These are phyloP conservation scores for Heliothis subflexa DNA, from an alignment of 1,140 invertebrate species.

Conservation along the genomic window DNA sequence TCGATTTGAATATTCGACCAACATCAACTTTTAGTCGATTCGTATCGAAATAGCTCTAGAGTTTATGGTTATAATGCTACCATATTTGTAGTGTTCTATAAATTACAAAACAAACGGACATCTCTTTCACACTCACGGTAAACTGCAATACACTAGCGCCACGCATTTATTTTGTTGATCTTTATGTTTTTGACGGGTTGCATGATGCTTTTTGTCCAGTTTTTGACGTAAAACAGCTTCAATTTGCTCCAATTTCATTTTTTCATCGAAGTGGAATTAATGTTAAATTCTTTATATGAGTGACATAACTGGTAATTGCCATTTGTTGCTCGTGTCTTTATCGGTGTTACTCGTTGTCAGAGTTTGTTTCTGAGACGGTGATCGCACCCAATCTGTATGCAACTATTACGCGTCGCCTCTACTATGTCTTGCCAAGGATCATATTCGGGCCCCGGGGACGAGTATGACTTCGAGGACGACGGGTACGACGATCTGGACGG, in stretches of 20 bases:
- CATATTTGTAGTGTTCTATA: neutral
- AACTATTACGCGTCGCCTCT: slow-evolving; percentile 83
- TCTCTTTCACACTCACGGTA: slow-evolving; percentile 58
- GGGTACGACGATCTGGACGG: slow-evolving; percentile 84
- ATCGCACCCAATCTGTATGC: slow-evolving; percentile 82
- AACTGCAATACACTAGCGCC: slow-evolving; percentile 32
- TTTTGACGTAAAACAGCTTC: slow-evolving; percentile 82
- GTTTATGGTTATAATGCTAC: slow-evolving; percentile 60
- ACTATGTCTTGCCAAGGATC: slow-evolving; percentile 86
- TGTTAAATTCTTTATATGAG: slow-evolving; percentile 75
- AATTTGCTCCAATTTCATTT: slow-evolving; percentile 76
- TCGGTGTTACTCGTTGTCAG: slow-evolving; percentile 61
- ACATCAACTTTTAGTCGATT: slow-evolving; percentile 19
- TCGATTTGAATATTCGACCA: too few relatives aligned
- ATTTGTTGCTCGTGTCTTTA: slow-evolving; percentile 62
- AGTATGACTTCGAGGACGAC: slow-evolving; percentile 84
- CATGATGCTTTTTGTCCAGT: slow-evolving; percentile 78
- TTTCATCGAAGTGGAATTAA: slow-evolving; percentile 59
- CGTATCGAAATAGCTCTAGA: slow-evolving; percentile 17
- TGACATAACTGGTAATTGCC: slow-evolving; percentile 69
- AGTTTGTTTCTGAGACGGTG: slow-evolving; percentile 74
- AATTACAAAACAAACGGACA: slow-evolving; percentile 34
- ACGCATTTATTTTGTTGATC: slow-evolving; percentile 32
- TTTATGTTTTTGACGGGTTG: slow-evolving; percentile 52
- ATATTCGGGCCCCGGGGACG: slow-evolving; percentile 83